A percentile compares a stretch with the other conserved stretches of the same genome.
Evolutionary conservation across 2,888 invertebrate genomes (phyloP).

Genomic region (Drosophila aldrichi): DNA sequence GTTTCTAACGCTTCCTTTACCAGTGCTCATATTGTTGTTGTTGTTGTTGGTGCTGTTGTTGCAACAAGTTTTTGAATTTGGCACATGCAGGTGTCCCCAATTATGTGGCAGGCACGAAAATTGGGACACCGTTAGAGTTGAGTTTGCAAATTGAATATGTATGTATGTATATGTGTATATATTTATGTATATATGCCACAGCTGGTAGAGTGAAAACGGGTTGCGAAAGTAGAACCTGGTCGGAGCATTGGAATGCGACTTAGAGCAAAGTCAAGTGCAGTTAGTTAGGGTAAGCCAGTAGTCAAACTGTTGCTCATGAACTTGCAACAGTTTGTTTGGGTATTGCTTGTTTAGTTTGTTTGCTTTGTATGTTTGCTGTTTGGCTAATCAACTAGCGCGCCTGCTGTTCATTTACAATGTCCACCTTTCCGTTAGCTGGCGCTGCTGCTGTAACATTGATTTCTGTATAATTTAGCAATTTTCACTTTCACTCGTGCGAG

Average conservation of each 20-base stretch:
- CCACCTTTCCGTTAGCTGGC: conserved; percentile 46
- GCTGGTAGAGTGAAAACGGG: conserved; percentile 58
- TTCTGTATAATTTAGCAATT: conserved; percentile 80
- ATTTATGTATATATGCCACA: conserved; percentile 10
- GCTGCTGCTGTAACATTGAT: conserved; percentile 58
- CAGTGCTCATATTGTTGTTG: conserved; percentile 21
- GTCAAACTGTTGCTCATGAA: conserved; percentile 38
- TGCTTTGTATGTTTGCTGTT: conserved; percentile 17
- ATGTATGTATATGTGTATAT: conserved; percentile 3
- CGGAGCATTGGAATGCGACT: conserved; percentile 60
- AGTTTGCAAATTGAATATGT: conserved; percentile 72
- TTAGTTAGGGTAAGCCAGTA: conserved; percentile 14
- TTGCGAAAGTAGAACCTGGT: conserved; percentile 78
- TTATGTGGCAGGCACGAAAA: conserved; percentile 64
- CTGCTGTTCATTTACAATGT: conserved; percentile 36
- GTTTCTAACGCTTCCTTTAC: conserved; percentile 33
- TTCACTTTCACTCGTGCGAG: conserved; percentile 80
- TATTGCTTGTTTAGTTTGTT: conserved; percentile 22
- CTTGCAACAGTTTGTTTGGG: conserved; percentile 55
- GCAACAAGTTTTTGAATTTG: conserved; percentile 76
- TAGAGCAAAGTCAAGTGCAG: conserved; percentile 46
- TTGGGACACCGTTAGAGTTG: conserved; percentile 72
- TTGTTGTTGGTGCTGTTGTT: conserved; percentile 14
- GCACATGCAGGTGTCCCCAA: conserved; percentile 82
- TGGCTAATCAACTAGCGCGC: conserved; percentile 50